Evolutionary conservation across 2,113 vertebrate species (phyloP).

Genomic region (Peromyscus leucopus): DNA sequence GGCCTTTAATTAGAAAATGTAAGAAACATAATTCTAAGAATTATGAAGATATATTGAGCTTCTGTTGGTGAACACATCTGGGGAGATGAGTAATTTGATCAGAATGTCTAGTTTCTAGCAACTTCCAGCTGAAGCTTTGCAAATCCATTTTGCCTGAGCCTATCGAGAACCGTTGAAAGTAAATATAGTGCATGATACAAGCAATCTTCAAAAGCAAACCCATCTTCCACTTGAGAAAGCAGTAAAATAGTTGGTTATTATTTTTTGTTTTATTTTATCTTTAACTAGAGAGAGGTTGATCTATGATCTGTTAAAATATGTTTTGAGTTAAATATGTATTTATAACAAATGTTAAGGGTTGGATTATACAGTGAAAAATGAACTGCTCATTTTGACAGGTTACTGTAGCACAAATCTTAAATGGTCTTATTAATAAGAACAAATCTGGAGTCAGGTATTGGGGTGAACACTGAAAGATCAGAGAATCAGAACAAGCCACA

Average conservation of each 20-base stretch:
- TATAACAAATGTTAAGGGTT: neutral
- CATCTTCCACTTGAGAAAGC: neutral
- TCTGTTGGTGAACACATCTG: conserved; percentile 49
- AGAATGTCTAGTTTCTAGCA: neutral
- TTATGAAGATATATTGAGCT: conserved; percentile 70
- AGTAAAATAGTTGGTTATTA: neutral
- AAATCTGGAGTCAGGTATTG: too few species aligned
- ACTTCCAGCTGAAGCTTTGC: conserved; percentile 39
- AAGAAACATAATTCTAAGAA: conserved; percentile 66
- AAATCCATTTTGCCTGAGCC: conserved; percentile 3
- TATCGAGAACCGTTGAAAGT: neutral
- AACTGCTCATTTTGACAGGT: neutral
- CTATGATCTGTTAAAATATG: neutral
- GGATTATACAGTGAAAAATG: neutral
- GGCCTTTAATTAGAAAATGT: conserved; percentile 77
- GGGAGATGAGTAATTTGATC: conserved; percentile 62
- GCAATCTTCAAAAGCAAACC: neutral
- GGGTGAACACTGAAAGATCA: too few species aligned
- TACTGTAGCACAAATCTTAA: too few species aligned
- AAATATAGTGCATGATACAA: neutral
- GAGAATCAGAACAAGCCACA: too few species aligned
- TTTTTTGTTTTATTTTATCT: neutral
- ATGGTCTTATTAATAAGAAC: too few species aligned
- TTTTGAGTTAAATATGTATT: conserved; percentile 3
- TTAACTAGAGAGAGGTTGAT: neutral